Conservation (phyloP, 53 echinoderm and acorn worm species). For the Astropecten irregularis region DNA sequence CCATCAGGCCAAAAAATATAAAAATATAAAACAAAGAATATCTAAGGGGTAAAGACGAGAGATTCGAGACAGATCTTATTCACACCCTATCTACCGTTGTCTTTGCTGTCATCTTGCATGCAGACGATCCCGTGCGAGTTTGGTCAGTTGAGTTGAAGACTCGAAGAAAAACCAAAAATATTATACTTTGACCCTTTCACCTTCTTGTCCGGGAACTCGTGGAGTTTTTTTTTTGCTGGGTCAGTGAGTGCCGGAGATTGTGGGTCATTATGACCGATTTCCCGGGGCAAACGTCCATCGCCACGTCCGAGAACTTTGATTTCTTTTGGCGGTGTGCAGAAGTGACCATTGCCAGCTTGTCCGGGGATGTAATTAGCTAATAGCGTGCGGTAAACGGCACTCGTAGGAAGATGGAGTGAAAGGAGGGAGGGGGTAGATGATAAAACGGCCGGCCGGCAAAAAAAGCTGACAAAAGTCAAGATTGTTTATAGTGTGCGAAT, state of each 20-base stretch:
- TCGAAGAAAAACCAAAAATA: too few relatives aligned
- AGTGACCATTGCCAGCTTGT: background rate
- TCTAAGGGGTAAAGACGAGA: too few relatives aligned
- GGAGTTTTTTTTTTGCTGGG: slow-evolving; percentile 18
- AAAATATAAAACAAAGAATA: too few relatives aligned
- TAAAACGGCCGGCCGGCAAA: background rate
- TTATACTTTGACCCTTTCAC: slow-evolving; percentile 53
- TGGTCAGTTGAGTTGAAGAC: too few relatives aligned
- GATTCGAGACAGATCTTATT: too few relatives aligned
- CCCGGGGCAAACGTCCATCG: slow-evolving; percentile 34
- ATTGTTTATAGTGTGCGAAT: slow-evolving; percentile 1
- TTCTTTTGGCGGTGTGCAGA: too few relatives aligned
- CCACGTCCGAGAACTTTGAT: background rate
- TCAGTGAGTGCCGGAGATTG: slow-evolving; percentile 11
- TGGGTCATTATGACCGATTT: slow-evolving; percentile 47
- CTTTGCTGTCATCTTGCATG: too few relatives aligned
- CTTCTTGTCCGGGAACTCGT: background rate
- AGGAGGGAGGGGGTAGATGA: background rate
- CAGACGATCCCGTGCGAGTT: too few relatives aligned
- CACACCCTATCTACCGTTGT: too few relatives aligned
- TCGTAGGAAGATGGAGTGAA: background rate
- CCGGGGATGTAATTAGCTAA: slow-evolving; percentile 42
- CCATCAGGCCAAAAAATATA: too few relatives aligned
- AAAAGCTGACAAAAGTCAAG: slow-evolving; percentile 14
- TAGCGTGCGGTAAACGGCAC: slow-evolving; percentile 14